phyloP scores from a whole-genome alignment of 2,113 vertebrate genomes.

The Agapornis roseicollis region DNA sequence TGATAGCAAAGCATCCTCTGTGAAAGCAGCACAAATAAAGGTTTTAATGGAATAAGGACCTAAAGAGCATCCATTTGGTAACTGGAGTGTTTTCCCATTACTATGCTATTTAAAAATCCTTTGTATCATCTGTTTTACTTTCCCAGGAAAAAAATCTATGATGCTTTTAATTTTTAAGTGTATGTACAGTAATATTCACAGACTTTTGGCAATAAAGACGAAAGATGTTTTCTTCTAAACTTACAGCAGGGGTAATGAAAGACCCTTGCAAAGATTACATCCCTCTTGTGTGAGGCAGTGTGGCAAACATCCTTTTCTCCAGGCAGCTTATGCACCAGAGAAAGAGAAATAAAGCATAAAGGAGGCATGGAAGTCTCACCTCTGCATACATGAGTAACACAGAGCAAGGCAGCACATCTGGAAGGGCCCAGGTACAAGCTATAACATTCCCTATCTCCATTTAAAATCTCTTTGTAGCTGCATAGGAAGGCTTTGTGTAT shows the following conservation, averaged over 20 bases:
- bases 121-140: neutral
- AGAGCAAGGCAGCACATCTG: neutral
- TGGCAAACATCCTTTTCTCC: neutral
- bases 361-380: neutral
- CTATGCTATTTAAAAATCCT: neutral
- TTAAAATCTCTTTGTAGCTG: conserved; percentile 22
- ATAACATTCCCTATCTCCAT: neutral
- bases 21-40: neutral
- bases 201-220: neutral
- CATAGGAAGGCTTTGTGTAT: neutral
- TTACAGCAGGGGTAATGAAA: neutral
- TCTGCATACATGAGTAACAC: rapidly evolving
- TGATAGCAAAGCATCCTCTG: neutral
- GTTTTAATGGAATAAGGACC: neutral
- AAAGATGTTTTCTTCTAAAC: neutral
- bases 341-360: neutral
- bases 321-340: neutral
- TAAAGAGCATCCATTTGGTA: neutral
- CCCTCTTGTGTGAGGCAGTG: neutral
- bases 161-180: neutral
- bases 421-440: neutral
- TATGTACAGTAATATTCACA: neutral
- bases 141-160: neutral
- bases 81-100: neutral
- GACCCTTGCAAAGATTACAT: neutral